Evolutionary conservation across 2,797 vertebrate species (phyloP), one percentile per base, ranked within the genome.

Genomic region (Harpagifer antarcticus): DNA sequence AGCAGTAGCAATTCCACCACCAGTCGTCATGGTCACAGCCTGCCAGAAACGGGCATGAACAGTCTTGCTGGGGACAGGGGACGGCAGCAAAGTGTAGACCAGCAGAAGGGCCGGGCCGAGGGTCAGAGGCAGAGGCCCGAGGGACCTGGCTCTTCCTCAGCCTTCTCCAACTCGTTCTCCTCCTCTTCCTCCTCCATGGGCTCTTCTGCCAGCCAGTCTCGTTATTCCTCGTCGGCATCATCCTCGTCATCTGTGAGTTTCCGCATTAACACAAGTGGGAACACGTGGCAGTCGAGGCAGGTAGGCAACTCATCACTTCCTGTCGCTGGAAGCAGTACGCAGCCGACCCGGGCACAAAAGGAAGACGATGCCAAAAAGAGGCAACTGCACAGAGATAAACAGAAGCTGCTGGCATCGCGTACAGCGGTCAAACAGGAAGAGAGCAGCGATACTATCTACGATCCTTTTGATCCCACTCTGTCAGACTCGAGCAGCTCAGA

Each of bases 401-500:
- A 88, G 68, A 91, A 79, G 73, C 86, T 93, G 31, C 84, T 93
- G 53, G 86, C 86, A 6, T 90, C 92, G 20, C 83, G 10, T 43
- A 62, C 70, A 0, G 27, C 68, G 44, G 88, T 90, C 74, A 95
- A 92, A 74, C 83, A 94, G 1, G 95, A 96, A 70, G 89, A 94
- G 78, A 89, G 94, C 20, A 95, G 94, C 79, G 95, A 94, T 43
- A 96, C 96, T 69, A 96, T 97, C 33, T 99, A 99, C 3, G 98
- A 99, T 90, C 98, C 98, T 42, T 99, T 97, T 86, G 94, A 99
- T 76, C 98, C 98, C 59, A 99, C 98, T 0, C 93, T 96, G 42
- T 99, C 98, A 0, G 97, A 99, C 83, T 97, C 97, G 0, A 94
- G 94, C 72, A 95, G 95, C n/a, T 93, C 95, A 0, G 93, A 91